These are phyloP conservation scores for Acridotheres tristis DNA, from an alignment of 2,797 vertebrate genomes.

Conservation along the genomic window DNA sequence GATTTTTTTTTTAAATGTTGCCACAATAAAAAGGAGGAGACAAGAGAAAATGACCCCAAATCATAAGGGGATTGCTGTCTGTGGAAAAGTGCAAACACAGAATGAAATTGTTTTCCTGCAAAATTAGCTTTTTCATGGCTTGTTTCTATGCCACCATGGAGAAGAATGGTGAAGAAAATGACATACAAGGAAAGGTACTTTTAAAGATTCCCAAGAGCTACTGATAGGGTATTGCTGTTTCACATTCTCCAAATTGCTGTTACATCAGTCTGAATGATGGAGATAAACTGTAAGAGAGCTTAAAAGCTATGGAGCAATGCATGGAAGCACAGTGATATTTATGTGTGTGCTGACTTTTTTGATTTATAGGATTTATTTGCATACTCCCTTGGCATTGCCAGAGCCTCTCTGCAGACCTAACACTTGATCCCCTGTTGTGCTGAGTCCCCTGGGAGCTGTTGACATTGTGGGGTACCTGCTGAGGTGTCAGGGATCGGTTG, in stretches of 20 bases:
- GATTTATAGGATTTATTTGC: not conserved
- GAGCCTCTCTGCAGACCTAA: not conserved
- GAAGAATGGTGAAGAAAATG: constrained; percentile 17
- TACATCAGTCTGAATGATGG: not conserved
- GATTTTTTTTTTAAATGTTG: not conserved
- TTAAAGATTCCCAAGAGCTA: constrained; percentile 11
- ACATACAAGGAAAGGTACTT: not conserved
- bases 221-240: not conserved
- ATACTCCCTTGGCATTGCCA: not conserved
- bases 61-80: not conserved
- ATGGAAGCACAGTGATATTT: not conserved
- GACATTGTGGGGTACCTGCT: not conserved
- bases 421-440: not conserved
- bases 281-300: not conserved
- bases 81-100: constrained; percentile 18
- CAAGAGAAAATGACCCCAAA: constrained; percentile 23
- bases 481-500: not conserved
- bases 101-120: constrained; percentile 9
- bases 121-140: not conserved
- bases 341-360: not conserved
- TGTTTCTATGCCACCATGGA: constrained; percentile 2
- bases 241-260: not conserved
- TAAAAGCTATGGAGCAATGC: not conserved
- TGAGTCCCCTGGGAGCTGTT: not conserved
- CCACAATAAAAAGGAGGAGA: constrained; percentile 15